Base-by-base conservation (phyloP, 2,797 vertebrate species). In the Emydoidea blandingii region DNA sequence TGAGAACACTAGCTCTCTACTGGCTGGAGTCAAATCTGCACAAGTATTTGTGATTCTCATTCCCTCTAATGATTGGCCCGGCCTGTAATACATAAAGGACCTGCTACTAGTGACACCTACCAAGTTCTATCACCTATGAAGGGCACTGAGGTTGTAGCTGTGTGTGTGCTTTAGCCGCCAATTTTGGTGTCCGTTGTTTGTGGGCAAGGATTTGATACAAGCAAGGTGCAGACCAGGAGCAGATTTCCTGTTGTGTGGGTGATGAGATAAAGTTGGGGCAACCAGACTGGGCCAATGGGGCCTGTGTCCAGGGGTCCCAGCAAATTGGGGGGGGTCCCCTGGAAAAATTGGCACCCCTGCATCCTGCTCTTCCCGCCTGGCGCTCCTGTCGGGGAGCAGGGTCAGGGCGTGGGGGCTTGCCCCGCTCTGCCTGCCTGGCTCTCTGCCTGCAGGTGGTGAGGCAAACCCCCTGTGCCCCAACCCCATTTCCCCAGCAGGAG, bases 81-180 rank as follows among this genome's bases (percentile, higher is more conserved):
- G 7, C 16, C 56, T 72, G 50, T 81, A 31, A 27, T 72, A 41
- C 6, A 29, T 62, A 14, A 59, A 79, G 34, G 81, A 34, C 65
- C 7, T n/a, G 37, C 47, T 81, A 18, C 81, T 41, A 9, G 23
- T 27, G 59, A 37, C 0, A 4, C 15, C 18, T 41, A 10, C 12
- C 53, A 0, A 65, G 14, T 10, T 87, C 37, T 12, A 0, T 0
- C 19, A 53, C 84, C 6, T 29, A 50, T 68, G 23, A 49, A 76
- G 19, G 2, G 21, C 57, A n/a, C 14, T 54, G 79, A 47, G 62
- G 87, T 49, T 50, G n/a, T 29, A 87, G 47, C 37, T 74, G 18
- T 6, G 5, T 50, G 8, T 54, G 86, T 23, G 12, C 23, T 76
- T 50, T 92, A 81, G 27, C 34, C 52, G 27, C 16, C 34, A 27